phyloP scores from a whole-genome alignment of 2,113 vertebrate genomes.

The Coturnix japonica region DNA sequence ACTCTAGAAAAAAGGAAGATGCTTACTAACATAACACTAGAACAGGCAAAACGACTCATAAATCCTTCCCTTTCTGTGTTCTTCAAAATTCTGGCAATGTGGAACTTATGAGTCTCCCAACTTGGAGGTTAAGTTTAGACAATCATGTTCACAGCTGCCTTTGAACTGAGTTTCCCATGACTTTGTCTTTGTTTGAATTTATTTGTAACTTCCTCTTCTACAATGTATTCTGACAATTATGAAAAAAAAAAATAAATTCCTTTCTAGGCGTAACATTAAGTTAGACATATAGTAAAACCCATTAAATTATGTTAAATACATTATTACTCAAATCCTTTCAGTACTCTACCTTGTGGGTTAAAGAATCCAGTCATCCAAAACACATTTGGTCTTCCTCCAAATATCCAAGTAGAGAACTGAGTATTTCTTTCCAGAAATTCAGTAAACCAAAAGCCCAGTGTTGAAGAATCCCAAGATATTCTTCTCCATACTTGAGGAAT shows the following conservation, averaged over 20 bases:
- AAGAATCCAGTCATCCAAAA: constrained; percentile 87
- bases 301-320: background rate
- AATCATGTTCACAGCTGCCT: background rate
- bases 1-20: background rate
- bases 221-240: background rate
- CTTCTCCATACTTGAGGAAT: constrained; percentile 81
- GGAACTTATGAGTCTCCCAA: background rate
- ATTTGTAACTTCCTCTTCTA: background rate
- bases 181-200: background rate
- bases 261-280: background rate
- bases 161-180: background rate
- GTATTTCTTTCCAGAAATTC: constrained; percentile 82
- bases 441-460: constrained; percentile 85
- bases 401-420: constrained; percentile 80
- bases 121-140: background rate
- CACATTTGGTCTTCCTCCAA: constrained; percentile 76
- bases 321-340: background rate
- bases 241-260: background rate
- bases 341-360: constrained; percentile 80
- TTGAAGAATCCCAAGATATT: constrained; percentile 83
- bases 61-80: background rate
- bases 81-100: background rate
- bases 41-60: background rate
- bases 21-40: background rate
- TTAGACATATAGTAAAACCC: background rate